Conservation (phyloP, 2,888 invertebrate species). For the Agrotis clavis region DNA sequence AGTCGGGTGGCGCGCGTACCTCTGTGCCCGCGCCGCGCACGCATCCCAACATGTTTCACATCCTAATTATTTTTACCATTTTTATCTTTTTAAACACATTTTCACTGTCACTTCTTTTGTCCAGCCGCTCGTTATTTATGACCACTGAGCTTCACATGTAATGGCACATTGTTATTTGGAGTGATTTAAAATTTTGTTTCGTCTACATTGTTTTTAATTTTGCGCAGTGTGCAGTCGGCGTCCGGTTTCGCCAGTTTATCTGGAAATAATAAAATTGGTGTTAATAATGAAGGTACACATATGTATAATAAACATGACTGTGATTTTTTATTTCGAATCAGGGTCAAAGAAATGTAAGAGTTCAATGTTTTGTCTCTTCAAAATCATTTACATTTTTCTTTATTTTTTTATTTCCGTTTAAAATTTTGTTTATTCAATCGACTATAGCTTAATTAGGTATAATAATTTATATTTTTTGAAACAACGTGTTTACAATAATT, state of each 20-base stretch:
- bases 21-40: slow-evolving; percentile 80
- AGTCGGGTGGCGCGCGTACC: slow-evolving; percentile 73
- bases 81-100: slow-evolving; percentile 75
- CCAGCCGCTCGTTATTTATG: slow-evolving; percentile 18
- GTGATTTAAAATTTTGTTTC: slow-evolving; percentile 8
- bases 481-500: too few species aligned
- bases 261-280: slow-evolving; percentile 31
- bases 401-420: not conserved
- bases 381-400: not conserved
- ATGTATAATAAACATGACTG: not conserved
- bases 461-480: too few species aligned
- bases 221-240: slow-evolving; percentile 24
- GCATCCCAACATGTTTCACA: slow-evolving; percentile 88
- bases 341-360: slow-evolving; percentile 7
- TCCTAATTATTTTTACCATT: slow-evolving; percentile 74
- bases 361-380: not conserved
- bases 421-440: not conserved
- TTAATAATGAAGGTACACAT: not conserved
- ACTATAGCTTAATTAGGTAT: too few species aligned
- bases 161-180: slow-evolving; percentile 47
- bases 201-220: slow-evolving; percentile 47
- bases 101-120: slow-evolving; percentile 41
- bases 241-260: slow-evolving; percentile 39
- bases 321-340: not conserved
- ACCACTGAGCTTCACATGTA: slow-evolving; percentile 27